Conservation (phyloP, 2,797 vertebrate species). For the Nannoperca obscura region DNA sequence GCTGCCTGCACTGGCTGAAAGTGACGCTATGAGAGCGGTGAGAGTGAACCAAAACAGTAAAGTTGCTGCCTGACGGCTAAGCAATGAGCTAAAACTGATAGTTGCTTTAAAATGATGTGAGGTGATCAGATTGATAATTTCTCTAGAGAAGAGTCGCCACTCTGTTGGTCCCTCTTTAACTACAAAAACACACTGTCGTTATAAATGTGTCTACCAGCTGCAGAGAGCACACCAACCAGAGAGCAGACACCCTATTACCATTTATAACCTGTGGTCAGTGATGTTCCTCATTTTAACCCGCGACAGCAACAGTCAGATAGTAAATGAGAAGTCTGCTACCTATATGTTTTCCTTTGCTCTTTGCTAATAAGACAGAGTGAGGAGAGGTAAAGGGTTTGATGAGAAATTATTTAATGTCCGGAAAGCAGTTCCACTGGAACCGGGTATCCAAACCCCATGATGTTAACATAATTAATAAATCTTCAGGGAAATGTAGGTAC, state of each 20-base stretch:
- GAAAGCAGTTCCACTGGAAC: background rate
- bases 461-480: constrained; percentile 1
- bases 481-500: background rate
- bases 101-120: background rate
- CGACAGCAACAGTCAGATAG: no score
- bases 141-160: background rate
- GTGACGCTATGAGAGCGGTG: background rate
- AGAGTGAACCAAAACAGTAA: background rate
- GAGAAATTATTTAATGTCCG: background rate
- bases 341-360: no score
- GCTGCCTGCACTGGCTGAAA: no score
- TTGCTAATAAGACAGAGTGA: no score
- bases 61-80: background rate
- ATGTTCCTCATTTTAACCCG: background rate
- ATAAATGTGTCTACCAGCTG: background rate
- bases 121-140: background rate
- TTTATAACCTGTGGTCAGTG: background rate
- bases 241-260: background rate
- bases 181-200: background rate
- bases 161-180: background rate
- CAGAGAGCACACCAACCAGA: background rate
- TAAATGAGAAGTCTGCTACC: no score
- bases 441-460: background rate
- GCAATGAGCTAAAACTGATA: no score
- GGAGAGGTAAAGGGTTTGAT: background rate